A percentile compares a stretch with the other conserved stretches of the same genome.
Evolutionary conservation across 1,140 invertebrate genomes (phyloP).

Genomic region (Laupala kohalensis): DNA sequence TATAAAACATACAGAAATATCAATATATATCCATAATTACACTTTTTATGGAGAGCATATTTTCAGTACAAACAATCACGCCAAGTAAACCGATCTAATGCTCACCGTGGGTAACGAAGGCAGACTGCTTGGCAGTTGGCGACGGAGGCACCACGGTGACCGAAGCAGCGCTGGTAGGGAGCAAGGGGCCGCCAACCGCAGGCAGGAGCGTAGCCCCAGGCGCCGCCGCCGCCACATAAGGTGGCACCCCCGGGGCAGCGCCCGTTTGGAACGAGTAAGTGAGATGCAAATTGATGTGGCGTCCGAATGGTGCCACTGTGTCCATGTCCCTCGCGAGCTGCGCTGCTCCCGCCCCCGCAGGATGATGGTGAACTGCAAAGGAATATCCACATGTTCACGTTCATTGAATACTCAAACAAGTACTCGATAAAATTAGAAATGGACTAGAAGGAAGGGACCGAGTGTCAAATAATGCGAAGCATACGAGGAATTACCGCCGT

Average conservation of each 20-base stretch:
- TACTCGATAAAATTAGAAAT: too few species aligned
- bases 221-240: constrained; percentile 8
- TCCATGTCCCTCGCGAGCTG: constrained; percentile 10
- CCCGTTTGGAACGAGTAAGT: constrained; percentile 72
- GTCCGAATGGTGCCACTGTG: constrained; percentile 35
- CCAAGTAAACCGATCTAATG: too few species aligned
- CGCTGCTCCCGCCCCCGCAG: not conserved
- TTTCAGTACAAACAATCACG: too few species aligned
- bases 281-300: constrained; percentile 69
- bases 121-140: not conserved
- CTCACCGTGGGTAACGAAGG: not conserved
- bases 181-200: not conserved
- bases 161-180: not conserved
- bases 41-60: too few species aligned
- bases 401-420: too few species aligned
- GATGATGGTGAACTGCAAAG: constrained; percentile 10
- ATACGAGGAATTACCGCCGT: too few species aligned
- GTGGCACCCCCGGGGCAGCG: constrained; percentile 22
- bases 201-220: not conserved
- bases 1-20: too few species aligned
- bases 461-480: too few species aligned
- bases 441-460: too few species aligned
- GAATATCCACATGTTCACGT: too few species aligned
- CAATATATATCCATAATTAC: too few species aligned
- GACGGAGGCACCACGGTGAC: not conserved